Conservation (phyloP, 1,140 invertebrate species). For the Daktulosphaira vitifoliae region DNA sequence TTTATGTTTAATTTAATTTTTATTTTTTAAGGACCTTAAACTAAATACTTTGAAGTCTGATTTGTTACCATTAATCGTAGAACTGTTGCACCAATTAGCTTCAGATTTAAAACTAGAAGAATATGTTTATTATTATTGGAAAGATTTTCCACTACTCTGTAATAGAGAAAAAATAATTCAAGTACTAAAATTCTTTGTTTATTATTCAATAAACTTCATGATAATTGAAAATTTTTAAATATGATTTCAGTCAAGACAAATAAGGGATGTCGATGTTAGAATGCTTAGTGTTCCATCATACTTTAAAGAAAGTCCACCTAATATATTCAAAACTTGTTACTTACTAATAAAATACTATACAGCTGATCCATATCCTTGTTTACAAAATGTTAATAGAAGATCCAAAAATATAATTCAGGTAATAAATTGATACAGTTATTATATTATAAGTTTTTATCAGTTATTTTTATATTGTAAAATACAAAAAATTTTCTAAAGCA, state of each 20-base stretch:
- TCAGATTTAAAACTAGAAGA: conserved; percentile 61
- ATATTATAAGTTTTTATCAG: background rate
- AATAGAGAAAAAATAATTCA: background rate
- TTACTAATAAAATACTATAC: conserved; percentile 49
- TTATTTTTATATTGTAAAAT: background rate
- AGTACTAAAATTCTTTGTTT: background rate
- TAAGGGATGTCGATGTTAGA: conserved; percentile 36
- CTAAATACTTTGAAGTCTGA: conserved; percentile 61
- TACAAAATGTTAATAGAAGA: conserved; percentile 44
- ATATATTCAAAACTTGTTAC: conserved; percentile 60
- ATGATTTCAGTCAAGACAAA: conserved; percentile 51
- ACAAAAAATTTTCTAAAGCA: no score
- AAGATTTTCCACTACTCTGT: conserved; percentile 65
- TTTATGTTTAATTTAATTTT: no score
- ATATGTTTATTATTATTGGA: conserved; percentile 74
- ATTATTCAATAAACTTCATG: no score
- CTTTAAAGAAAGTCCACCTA: conserved; percentile 51
- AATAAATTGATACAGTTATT: conserved; percentile 40
- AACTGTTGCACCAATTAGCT: conserved; percentile 68
- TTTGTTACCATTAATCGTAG: conserved; percentile 58
- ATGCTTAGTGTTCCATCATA: conserved; percentile 5
- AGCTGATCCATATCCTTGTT: conserved; percentile 56
- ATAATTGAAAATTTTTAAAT: background rate
- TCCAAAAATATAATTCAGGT: conserved; percentile 65
- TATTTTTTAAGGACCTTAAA: conserved; percentile 61